Evolutionary conservation across 2,113 vertebrate species (phyloP), one percentile per base, ranked within the genome.

Genomic region (Saguinus midas): DNA sequence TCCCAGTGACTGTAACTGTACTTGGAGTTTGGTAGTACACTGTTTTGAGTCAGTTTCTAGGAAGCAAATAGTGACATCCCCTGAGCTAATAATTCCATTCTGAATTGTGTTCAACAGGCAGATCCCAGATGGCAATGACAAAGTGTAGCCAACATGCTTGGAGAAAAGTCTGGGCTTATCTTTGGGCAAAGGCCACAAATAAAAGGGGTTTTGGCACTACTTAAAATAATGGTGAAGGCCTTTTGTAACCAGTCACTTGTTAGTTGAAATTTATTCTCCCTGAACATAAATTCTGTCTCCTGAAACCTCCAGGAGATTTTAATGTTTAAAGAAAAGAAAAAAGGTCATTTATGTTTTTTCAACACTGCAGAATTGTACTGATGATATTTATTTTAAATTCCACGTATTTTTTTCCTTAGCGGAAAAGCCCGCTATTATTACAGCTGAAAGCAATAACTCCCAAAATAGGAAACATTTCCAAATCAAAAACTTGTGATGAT

Each of bases 401-500:
- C 58, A 80, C 58, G 90, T 96, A 82, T 90, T 97, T 96, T 96
- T 96, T 94, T 81, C 94, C 95, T 96, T 96, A 80, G 68, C 78
- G 85, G 96, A 97, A 98, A 96, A 98, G 91, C 9, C 81, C 8
- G 0, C 87, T 98, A 98, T 98, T 98, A 98, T 98, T 95, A 97
- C 98, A 98, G 98, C 98, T 98, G 98, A 98, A 98, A 98, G 96
- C 95, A 98, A 94, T 98, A 98, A 98, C 94, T 98, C 95, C 76
- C 97, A 95, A 98, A 96, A 68, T 20, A 75, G 50, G 97, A 98
- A 97, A 87, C 40, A 97, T 94, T 98, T 97, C 97, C 95, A 97
- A 98, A 97, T 94, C 58, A 97, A 76, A 98, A 98, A 55, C 82
- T 97, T 97, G 81, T 93, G 96, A 98, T 97, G 95, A 98, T 97